Percentiles rank a stretch among this genome's conserved stretches.
These are phyloP conservation scores for Thumatha senex DNA, from an alignment of 2,888 invertebrate genomes.

Conservation along the genomic window DNA sequence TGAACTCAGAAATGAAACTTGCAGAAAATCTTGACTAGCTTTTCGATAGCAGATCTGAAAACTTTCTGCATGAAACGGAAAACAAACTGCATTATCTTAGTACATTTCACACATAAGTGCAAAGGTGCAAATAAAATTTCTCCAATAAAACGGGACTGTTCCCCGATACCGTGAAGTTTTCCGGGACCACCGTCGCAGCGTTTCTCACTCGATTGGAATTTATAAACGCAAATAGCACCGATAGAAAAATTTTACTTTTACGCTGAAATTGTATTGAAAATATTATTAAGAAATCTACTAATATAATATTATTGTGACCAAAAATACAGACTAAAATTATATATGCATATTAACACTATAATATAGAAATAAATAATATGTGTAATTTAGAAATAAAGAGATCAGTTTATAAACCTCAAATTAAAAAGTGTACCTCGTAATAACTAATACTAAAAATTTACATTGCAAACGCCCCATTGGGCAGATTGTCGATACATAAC, in stretches of 20 bases:
- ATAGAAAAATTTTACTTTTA: constrained; percentile 36
- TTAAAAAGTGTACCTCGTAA: too few relatives aligned
- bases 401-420: too few relatives aligned
- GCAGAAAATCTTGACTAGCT: neutral
- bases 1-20: too few relatives aligned
- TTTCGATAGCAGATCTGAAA: neutral
- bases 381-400: too few relatives aligned
- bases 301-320: too few relatives aligned
- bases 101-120: constrained; percentile 18
- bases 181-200: constrained; percentile 27
- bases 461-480: too few relatives aligned
- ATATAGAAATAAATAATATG: too few relatives aligned
- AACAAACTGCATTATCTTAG: constrained; percentile 14
- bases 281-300: constrained; percentile 22
- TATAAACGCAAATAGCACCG: constrained; percentile 41
- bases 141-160: constrained; percentile 33
- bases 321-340: too few relatives aligned
- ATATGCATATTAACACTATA: too few relatives aligned
- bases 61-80: neutral
- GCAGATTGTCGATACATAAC: too few relatives aligned
- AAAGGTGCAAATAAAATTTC: constrained; percentile 46
- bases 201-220: constrained; percentile 56
- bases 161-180: constrained; percentile 34
- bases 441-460: too few relatives aligned
- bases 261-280: constrained; percentile 28